Conservation (phyloP, 2,797 vertebrate species). For the Protosalanx chinensis region DNA sequence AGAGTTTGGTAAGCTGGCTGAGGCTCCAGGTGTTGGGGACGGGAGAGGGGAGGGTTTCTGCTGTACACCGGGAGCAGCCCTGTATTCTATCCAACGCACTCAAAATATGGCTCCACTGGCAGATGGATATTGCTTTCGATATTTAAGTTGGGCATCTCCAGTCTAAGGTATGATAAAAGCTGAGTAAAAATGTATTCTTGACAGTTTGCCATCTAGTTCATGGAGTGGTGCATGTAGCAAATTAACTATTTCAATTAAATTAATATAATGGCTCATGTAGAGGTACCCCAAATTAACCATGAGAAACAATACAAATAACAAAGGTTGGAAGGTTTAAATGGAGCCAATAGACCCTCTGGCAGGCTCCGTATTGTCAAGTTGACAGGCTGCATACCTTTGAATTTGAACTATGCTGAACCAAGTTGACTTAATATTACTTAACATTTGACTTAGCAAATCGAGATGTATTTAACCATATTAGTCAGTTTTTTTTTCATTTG, state of each 20-base stretch:
- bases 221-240: neutral
- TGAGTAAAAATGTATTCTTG: constrained; percentile 19
- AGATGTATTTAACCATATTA: neutral
- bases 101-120: constrained; percentile 64
- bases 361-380: constrained; percentile 61
- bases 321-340: constrained; percentile 45
- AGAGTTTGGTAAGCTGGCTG: constrained; percentile 55
- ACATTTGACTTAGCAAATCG: neutral
- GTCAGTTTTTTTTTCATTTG: neutral
- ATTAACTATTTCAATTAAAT: neutral
- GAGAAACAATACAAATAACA: constrained; percentile 41
- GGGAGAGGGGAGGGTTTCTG: constrained; percentile 53
- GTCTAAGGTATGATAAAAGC: constrained; percentile 64
- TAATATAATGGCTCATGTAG: neutral
- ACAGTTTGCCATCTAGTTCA: constrained; percentile 16
- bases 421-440: neutral
- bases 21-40: constrained; percentile 47
- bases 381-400: constrained; percentile 46
- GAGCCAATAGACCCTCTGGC: constrained; percentile 53
- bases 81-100: constrained; percentile 58
- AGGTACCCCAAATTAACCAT: neutral
- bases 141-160: constrained; percentile 65
- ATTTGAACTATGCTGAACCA: constrained; percentile 50
- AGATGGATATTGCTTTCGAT: constrained; percentile 62
- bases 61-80: constrained; percentile 55